Evolutionary conservation across 2,797 vertebrate species (phyloP), one percentile per base, ranked within the genome.

Genomic region (Sebastes matsubarae): DNA sequence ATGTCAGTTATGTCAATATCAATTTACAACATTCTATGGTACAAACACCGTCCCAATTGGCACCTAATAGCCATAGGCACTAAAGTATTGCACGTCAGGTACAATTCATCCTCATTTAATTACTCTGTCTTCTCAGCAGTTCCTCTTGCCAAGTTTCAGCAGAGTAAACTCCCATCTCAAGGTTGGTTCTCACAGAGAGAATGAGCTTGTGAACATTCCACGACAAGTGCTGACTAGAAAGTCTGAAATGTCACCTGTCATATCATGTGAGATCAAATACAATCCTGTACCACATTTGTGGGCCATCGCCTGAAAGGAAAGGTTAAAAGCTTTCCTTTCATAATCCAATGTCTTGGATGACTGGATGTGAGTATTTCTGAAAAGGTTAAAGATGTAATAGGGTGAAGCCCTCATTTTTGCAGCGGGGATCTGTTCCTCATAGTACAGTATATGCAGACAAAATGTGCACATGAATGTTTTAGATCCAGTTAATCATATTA

Each of bases 111-210:
- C 34, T 69, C 5, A 24, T 67, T 77, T 87, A 77, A 81, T 82
- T 68, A 22, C 2, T 59, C 68, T 68, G 63, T 59, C 38, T 65
- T 80, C 68, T 72, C 32, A 32, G 36, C 36, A 8, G 55, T 46
- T 58, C n/a, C 20, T 50, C 11, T 18, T 91, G 92, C 93, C 91
- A 92, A 90, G 92, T 92, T 91, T 93, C 91, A 91, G 79, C 54
- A 22, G 66, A 77, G 86, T 89, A 79, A 83, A 84, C 83, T 88
- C 84, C 72, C 80, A 74, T 85, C 25, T 58, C 29, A 24, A 61
- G 61, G 27, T 75, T 81, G 70, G 86, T 92, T 92, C 91, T 94
- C 92, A 92, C 93, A 91, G 65, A 73, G 67, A 58, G 72, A 87
- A 80, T 42, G 32, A 86, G 80, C 79, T 76, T 34, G 72, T 71